Conservation (phyloP, 1,140 invertebrate genomes). For the Oryctes rhinoceros region DNA sequence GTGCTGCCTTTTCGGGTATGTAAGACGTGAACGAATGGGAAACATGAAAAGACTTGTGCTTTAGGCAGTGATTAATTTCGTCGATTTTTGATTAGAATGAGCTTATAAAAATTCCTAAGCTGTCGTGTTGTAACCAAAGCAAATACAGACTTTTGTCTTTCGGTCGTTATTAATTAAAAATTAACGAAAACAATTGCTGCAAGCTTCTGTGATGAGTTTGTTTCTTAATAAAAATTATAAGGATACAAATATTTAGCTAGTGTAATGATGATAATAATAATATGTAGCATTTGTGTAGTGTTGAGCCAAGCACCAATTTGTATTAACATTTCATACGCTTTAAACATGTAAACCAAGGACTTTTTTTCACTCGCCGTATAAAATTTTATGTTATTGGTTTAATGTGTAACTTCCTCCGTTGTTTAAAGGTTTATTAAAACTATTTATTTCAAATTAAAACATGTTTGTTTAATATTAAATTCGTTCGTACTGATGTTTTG, state of each 20-base stretch:
- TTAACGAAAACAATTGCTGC: slow-evolving; percentile 46
- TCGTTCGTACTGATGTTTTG: slow-evolving; percentile 20
- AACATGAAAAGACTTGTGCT: slow-evolving; percentile 43
- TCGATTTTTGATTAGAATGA: slow-evolving; percentile 37
- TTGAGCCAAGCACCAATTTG: slow-evolving; percentile 50
- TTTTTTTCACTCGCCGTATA: background rate
- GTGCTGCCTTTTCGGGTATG: slow-evolving; percentile 50
- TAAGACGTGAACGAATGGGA: slow-evolving; percentile 39
- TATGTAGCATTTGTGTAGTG: slow-evolving; percentile 51
- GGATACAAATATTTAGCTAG: slow-evolving; percentile 50
- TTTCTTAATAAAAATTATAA: slow-evolving; percentile 47
- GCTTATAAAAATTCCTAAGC: slow-evolving; percentile 32
- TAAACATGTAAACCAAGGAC: slow-evolving; percentile 30
- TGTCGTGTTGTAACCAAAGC: slow-evolving; percentile 26
- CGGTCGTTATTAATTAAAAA: slow-evolving; percentile 36
- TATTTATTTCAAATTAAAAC: background rate
- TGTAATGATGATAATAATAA: slow-evolving; percentile 44
- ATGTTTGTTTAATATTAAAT: background rate
- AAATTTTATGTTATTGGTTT: slow-evolving; percentile 23
- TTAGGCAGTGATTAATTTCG: slow-evolving; percentile 41
- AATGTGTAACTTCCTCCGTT: slow-evolving; percentile 27
- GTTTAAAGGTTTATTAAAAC: background rate
- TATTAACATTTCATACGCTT: slow-evolving; percentile 50
- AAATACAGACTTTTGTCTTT: background rate
- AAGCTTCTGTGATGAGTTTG: slow-evolving; percentile 56